Conservation (phyloP, 2,113 vertebrate species). For the human (Homo sapiens) region DNA sequence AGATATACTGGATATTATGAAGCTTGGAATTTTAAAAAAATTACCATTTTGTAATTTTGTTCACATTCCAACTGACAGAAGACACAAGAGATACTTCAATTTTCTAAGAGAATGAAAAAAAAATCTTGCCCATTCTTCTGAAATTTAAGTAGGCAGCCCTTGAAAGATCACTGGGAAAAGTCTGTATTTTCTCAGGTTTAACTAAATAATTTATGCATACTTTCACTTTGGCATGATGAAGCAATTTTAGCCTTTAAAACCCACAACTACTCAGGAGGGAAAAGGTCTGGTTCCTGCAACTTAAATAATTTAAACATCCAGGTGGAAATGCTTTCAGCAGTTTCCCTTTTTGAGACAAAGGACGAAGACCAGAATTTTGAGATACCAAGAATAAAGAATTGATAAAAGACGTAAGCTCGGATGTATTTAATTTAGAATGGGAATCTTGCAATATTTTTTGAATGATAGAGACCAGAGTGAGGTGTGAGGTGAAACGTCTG, state of each 20-base stretch:
- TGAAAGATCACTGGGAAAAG: constrained; percentile 90
- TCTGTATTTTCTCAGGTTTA: constrained; percentile 94
- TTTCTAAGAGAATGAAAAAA: constrained; percentile 81
- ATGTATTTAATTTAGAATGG: constrained; percentile 74
- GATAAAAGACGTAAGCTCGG: constrained; percentile 73
- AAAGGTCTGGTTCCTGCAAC: constrained; percentile 92
- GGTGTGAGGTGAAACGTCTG: constrained; percentile 32
- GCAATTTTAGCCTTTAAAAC: constrained; percentile 96
- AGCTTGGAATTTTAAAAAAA: constrained; percentile 22
- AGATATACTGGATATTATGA: constrained; percentile 49
- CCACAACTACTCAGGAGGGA: constrained; percentile 91
- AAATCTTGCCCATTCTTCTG: constrained; percentile 84
- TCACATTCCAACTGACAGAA: constrained; percentile 78
- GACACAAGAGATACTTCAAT: constrained; percentile 81
- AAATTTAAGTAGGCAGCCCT: constrained; percentile 90
- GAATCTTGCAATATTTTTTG: constrained; percentile 74
- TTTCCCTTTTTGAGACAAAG: constrained; percentile 88
- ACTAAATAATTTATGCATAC: constrained; percentile 98
- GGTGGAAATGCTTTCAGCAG: constrained; percentile 92
- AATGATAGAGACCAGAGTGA: constrained; percentile 66
- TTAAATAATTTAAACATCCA: constrained; percentile 97
- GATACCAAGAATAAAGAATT: constrained; percentile 77
- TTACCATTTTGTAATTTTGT: constrained; percentile 75
- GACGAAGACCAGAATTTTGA: constrained; percentile 82
- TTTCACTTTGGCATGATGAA: constrained; percentile 97